Evolutionary conservation across 1,140 invertebrate species (phyloP), one percentile per base, ranked within the genome.

Genomic region (Drosophila santomea): DNA sequence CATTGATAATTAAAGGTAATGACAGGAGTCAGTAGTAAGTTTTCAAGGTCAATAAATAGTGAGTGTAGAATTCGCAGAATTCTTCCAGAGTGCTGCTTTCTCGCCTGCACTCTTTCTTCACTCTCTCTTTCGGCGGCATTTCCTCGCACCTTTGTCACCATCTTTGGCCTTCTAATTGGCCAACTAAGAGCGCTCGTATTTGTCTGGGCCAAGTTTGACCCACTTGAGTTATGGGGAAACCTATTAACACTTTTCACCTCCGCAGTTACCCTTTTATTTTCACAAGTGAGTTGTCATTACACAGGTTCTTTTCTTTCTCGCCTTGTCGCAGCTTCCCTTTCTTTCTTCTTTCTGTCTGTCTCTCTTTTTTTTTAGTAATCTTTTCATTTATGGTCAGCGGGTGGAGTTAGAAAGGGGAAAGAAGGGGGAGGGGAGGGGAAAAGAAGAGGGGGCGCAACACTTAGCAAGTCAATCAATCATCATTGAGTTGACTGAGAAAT

Each of bases 221-320:
- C 81, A 90, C 74, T 85, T 85, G 43, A 74, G 71, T 81, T 78
- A 86, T 85, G 77, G 60, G 68, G 81, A 81, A 78, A 79, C 74
- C 86, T 90, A 78, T 90, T 90, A 90, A 90, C 85, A 90, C 85
- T 85, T 85, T 79, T 82, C 86, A 90, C 85, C 85, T 89, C 44
- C 35, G 11, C 50, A 66, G 25, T 17, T 43, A 32, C 25, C 50
- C 50, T 52, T 52, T 52, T 52, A 11, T 10, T 20, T 54, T 62
- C 56, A 23, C 52, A 66, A 74, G 63, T 77, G 60, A 77, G 73
- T 81, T 81, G 78, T 77, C 73, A 80, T 76, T 81, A 80, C 76
- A 76, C 28, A 51, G 62, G 56, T 57, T 50, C 61, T 64, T 75
- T 62, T 67, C 55, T 50, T 51, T 52, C 35, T 50, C 28, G 64